phyloP scores from a whole-genome alignment of 2,113 vertebrate genomes.

The Anoplopoma fimbria region DNA sequence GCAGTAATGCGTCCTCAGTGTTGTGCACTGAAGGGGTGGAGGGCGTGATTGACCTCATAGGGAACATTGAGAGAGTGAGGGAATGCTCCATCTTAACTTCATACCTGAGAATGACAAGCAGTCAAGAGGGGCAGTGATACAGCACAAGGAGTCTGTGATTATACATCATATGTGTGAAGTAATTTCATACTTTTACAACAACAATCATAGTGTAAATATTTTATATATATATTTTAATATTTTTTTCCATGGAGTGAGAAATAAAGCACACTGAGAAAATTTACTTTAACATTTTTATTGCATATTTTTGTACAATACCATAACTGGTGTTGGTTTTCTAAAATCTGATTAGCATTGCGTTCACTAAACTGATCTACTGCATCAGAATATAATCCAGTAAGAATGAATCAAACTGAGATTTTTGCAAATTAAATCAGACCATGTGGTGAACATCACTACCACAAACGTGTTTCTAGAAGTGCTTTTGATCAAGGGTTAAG shows the following conservation, averaged over 20 bases:
- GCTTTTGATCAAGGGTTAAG: constrained; percentile 17
- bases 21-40: constrained; percentile 82
- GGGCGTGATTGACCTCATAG: constrained; percentile 81
- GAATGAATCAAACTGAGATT: neutral
- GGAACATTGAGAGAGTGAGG: constrained; percentile 84
- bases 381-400: neutral
- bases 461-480: constrained; percentile 10
- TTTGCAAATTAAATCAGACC: neutral
- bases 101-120: constrained; percentile 80
- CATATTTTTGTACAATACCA: constrained; percentile 24
- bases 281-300: constrained; percentile 25
- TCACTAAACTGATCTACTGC: neutral
- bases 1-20: constrained; percentile 77
- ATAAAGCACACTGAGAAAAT: constrained; percentile 29
- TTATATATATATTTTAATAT: neutral
- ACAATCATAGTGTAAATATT: constrained; percentile 17
- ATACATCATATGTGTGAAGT: neutral
- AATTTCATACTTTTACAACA: neutral
- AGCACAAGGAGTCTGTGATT: neutral
- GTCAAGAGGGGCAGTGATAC: neutral
- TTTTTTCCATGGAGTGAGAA: neutral
- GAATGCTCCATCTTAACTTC: constrained; percentile 82
- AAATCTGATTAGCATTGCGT: neutral
- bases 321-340: constrained; percentile 8
- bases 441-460: neutral